Percentiles rank a stretch among this genome's conserved stretches.
Evolutionary conservation across 1,140 invertebrate species (phyloP).

Genomic region (Rhynchophorus ferrugineus): DNA sequence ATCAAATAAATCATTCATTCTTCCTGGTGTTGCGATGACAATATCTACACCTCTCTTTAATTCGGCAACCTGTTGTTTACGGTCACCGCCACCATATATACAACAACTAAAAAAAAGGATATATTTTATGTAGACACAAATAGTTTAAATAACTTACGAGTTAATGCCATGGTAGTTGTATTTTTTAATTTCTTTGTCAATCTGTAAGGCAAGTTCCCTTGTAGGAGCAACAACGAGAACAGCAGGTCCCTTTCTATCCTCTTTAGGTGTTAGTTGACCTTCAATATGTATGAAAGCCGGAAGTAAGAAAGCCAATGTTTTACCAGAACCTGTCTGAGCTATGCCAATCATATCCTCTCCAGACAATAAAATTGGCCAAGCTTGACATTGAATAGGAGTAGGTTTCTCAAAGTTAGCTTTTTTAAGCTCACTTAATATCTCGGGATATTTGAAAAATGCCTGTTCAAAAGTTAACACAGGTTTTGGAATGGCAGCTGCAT

Average conservation of each 20-base stretch:
- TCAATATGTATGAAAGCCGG: slow-evolving; percentile 61
- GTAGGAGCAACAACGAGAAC: slow-evolving; percentile 85
- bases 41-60: slow-evolving; percentile 74
- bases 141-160: slow-evolving; percentile 51
- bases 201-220: slow-evolving; percentile 83
- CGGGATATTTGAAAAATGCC: slow-evolving; percentile 74
- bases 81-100: slow-evolving; percentile 63
- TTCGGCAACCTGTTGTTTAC: slow-evolving; percentile 64
- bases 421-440: slow-evolving; percentile 72
- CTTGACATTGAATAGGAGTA: slow-evolving; percentile 85
- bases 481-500: slow-evolving; percentile 61
- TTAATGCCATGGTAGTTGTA: slow-evolving; percentile 77
- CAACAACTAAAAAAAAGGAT: slow-evolving; percentile 28
- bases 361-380: slow-evolving; percentile 80
- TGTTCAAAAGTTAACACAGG: slow-evolving; percentile 78
- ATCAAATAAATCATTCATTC: slow-evolving; percentile 79
- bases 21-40: slow-evolving; percentile 87
- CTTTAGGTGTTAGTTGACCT: slow-evolving; percentile 57
- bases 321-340: slow-evolving; percentile 87
- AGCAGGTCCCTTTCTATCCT: slow-evolving; percentile 68
- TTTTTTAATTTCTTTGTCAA: slow-evolving; percentile 81
- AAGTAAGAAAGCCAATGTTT: slow-evolving; percentile 84
- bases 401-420: slow-evolving; percentile 76
- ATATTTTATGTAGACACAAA: neutral
- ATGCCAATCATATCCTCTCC: slow-evolving; percentile 89